These are phyloP conservation scores for Masnerella sp. DNA, from an alignment of 2,888 invertebrate species.

Conservation along the genomic window DNA sequence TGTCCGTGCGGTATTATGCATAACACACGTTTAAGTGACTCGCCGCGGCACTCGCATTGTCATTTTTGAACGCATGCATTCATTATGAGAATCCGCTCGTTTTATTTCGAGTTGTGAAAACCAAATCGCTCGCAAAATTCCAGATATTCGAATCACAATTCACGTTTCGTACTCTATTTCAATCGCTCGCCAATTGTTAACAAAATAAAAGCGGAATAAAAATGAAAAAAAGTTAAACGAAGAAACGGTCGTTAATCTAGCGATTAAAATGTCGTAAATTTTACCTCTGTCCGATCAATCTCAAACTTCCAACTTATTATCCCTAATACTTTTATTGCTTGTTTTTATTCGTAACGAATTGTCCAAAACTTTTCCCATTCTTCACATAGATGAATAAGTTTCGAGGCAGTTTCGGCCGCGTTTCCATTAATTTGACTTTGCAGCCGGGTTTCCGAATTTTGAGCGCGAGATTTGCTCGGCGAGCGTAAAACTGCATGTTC, in stretches of 20 bases:
- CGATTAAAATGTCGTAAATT: too few relatives aligned
- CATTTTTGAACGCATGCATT: conserved; percentile 34
- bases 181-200: too few relatives aligned
- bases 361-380: conserved; percentile 1
- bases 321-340: not conserved
- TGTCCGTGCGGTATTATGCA: conserved; percentile 42
- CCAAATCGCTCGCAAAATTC: not conserved
- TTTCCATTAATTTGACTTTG: too few relatives aligned
- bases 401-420: too few relatives aligned
- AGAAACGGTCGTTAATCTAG: too few relatives aligned
- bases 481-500: conserved; percentile 5
- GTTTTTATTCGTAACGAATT: conserved; percentile 8
- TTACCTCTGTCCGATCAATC: too few relatives aligned
- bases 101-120: conserved; percentile 18
- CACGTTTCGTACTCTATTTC: too few relatives aligned
- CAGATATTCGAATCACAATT: not conserved
- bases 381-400: conserved; percentile 15
- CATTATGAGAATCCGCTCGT: conserved; percentile 19
- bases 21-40: conserved; percentile 44
- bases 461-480: too few relatives aligned
- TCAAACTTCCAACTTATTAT: not conserved
- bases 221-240: too few relatives aligned
- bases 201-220: too few relatives aligned
- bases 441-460: too few relatives aligned
- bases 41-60: conserved; percentile 25